A percentile compares a stretch with the other conserved stretches of the same genome.
Evolutionary conservation across 2,797 vertebrate genomes (phyloP).

Genomic region (Ibycter americanus): DNA sequence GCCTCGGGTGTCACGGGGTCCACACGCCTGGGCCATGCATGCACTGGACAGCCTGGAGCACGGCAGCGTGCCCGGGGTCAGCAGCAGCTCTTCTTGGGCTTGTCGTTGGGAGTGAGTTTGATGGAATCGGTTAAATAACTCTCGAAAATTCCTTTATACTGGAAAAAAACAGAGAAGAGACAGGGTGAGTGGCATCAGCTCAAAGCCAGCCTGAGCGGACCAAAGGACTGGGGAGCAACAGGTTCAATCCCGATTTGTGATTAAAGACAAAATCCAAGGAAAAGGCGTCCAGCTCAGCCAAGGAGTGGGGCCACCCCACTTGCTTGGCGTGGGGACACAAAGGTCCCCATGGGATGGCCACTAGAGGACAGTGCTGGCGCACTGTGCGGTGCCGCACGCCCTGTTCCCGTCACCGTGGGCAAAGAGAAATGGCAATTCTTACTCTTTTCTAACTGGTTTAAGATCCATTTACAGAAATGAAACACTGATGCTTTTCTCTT

Average conservation of each 20-base stretch:
- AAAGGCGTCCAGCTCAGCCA: not conserved
- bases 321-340: not conserved
- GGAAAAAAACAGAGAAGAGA: not conserved
- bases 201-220: not conserved
- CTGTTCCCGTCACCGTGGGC: fast-evolving
- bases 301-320: not conserved
- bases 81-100: constrained; percentile 71
- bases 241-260: fast-evolving
- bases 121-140: constrained; percentile 79
- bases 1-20: not conserved
- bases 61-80: not conserved
- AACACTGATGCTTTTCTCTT: fast-evolving
- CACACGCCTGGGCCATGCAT: fast-evolving
- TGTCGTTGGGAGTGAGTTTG: constrained; percentile 72
- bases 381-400: fast-evolving
- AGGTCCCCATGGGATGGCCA: not conserved
- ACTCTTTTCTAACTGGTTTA: fast-evolving
- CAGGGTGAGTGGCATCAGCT: fast-evolving
- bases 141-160: constrained; percentile 76
- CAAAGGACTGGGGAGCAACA: fast-evolving
- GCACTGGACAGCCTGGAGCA: fast-evolving
- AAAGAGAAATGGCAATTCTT: fast-evolving
- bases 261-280: not conserved
- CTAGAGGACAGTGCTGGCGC: constrained; percentile 42
- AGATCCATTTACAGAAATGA: not conserved